phyloP scores from a whole-genome alignment of 2,888 invertebrate genomes.

The Drosophila quinaria region DNA sequence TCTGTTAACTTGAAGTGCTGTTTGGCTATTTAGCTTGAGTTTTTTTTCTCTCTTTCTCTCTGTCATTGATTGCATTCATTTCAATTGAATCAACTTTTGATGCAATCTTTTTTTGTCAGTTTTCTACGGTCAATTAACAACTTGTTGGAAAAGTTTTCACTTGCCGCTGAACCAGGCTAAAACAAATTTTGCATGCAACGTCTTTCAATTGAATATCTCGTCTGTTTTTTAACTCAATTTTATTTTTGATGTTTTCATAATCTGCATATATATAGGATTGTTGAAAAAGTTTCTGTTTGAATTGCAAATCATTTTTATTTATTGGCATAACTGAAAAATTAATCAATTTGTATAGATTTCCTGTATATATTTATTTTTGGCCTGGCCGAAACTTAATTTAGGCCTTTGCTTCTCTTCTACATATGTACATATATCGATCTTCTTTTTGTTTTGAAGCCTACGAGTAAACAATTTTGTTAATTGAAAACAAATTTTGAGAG shows the following conservation, averaged over 20 bases:
- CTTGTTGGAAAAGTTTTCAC: conserved; percentile 26
- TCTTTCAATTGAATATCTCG: background rate
- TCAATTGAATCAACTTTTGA: conserved; percentile 25
- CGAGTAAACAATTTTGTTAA: conserved; percentile 73
- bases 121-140: conserved; percentile 28
- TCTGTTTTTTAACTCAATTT: background rate
- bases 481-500: conserved; percentile 74
- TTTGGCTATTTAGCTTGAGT: conserved; percentile 6
- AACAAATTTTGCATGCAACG: background rate
- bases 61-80: conserved; percentile 19
- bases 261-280: conserved; percentile 14
- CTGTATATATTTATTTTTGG: conserved; percentile 32
- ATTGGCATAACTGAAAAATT: background rate
- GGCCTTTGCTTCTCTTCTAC: background rate
- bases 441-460: background rate
- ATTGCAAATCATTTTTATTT: background rate
- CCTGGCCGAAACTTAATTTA: conserved; percentile 33
- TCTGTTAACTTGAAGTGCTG: conserved; percentile 15
- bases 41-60: background rate
- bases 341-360: conserved; percentile 14
- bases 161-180: conserved; percentile 34
- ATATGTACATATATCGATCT: conserved; percentile 41
- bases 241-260: conserved; percentile 6
- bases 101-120: conserved; percentile 9
- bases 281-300: conserved; percentile 1